Conservation (phyloP, 2,888 invertebrate genomes). For the Hirtodrosophila confusa region DNA sequence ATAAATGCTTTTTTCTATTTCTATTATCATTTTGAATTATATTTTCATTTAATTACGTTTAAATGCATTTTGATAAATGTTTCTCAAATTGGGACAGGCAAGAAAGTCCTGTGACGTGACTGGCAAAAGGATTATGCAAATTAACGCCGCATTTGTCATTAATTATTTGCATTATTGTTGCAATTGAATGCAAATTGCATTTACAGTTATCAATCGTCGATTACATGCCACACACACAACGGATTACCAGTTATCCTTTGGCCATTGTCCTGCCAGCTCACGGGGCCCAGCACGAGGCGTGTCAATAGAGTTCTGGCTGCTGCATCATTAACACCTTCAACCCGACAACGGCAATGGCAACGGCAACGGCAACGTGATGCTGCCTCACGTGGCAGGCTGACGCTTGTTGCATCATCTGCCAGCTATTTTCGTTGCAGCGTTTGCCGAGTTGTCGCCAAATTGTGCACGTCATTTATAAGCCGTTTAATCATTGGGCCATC, state of each 20-base stretch:
- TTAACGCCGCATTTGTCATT: slow-evolving; percentile 27
- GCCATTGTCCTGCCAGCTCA: slow-evolving; percentile 1
- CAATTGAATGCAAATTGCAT: slow-evolving; percentile 27
- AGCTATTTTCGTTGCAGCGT: slow-evolving; percentile 25
- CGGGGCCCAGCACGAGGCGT: too few relatives aligned
- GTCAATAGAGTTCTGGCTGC: slow-evolving; percentile 2
- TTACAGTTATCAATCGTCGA: slow-evolving; percentile 22
- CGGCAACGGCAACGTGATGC: background rate
- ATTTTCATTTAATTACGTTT: slow-evolving; percentile 26
- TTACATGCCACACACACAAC: slow-evolving; percentile 21
- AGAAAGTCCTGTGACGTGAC: slow-evolving; percentile 27
- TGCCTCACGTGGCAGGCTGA: slow-evolving; percentile 26
- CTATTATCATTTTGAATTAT: slow-evolving; percentile 17
- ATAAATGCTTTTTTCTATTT: background rate
- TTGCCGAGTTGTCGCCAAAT: slow-evolving; percentile 35
- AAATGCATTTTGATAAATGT: slow-evolving; percentile 43
- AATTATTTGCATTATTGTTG: slow-evolving; percentile 38
- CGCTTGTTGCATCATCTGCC: too few relatives aligned
- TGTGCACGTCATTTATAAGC: slow-evolving; percentile 70
- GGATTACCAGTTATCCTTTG: slow-evolving; percentile 53
- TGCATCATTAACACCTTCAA: too few relatives aligned
- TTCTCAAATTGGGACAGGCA: background rate
- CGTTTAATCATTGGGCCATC: slow-evolving; percentile 66
- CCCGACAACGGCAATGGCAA: too few relatives aligned
- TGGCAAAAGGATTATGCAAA: slow-evolving; percentile 36